Conservation (phyloP, 2,113 vertebrate genomes). For the Oryzias javanicus region DNA sequence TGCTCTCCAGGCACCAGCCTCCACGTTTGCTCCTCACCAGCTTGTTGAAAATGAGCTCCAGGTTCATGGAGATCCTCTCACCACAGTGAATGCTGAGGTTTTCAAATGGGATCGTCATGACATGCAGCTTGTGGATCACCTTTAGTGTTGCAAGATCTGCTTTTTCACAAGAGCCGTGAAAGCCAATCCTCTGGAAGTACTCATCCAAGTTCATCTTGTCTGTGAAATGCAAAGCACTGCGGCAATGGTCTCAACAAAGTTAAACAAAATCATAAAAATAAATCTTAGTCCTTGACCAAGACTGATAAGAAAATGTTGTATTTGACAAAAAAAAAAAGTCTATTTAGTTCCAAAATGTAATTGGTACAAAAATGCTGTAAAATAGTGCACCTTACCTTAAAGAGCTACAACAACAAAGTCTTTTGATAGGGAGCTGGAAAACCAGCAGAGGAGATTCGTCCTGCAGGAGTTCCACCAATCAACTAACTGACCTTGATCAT, state of each 20-base stretch:
- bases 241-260: background rate
- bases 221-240: slow-evolving; percentile 20
- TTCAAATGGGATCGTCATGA: slow-evolving; percentile 82
- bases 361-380: too few relatives aligned
- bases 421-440: too few relatives aligned
- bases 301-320: too few relatives aligned
- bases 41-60: slow-evolving; percentile 77
- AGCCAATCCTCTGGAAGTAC: slow-evolving; percentile 86
- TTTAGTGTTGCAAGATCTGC: slow-evolving; percentile 78
- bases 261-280: background rate
- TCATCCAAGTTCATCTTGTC: slow-evolving; percentile 79
- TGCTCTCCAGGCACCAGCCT: slow-evolving; percentile 89
- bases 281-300: too few relatives aligned
- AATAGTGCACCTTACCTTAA: too few relatives aligned
- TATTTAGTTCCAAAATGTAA: too few relatives aligned
- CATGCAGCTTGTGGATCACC: slow-evolving; percentile 76
- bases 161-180: slow-evolving; percentile 63
- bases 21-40: slow-evolving; percentile 79
- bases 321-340: too few relatives aligned
- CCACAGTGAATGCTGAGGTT: slow-evolving; percentile 87
- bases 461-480: too few relatives aligned
- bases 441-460: too few relatives aligned
- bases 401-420: too few relatives aligned
- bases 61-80: slow-evolving; percentile 70
- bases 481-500: too few relatives aligned